These are phyloP conservation scores for Clarias macrocephalus DNA, from an alignment of 2,113 vertebrate genomes.

Conservation along the genomic window DNA sequence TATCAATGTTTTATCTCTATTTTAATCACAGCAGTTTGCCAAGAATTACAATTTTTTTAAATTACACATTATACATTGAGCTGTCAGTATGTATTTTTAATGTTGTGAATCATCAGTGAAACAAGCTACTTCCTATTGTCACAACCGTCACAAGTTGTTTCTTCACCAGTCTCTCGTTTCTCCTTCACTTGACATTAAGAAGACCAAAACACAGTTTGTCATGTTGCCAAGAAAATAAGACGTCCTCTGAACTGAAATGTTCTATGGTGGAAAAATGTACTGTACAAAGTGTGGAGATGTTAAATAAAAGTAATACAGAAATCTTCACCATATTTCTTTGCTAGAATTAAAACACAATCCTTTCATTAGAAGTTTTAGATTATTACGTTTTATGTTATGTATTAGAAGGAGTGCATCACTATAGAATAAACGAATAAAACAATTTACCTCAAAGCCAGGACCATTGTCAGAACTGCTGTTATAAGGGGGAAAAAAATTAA, in stretches of 20 bases:
- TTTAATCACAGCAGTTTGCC: background rate
- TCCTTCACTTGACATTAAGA: background rate
- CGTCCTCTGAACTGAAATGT: background rate
- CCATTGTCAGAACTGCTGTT: background rate
- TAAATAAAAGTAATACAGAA: background rate
- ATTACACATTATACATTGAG: background rate
- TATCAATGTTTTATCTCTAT: background rate
- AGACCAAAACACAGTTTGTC: background rate
- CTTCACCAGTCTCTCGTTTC: background rate
- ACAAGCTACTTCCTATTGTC: background rate
- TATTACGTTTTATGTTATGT: background rate
- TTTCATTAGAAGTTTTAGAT: background rate
- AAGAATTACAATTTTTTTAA: background rate
- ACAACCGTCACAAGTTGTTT: background rate
- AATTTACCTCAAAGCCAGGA: background rate
- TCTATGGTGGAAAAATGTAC: no score
- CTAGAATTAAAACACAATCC: background rate
- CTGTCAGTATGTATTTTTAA: background rate
- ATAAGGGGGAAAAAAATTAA: background rate
- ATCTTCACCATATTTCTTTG: background rate
- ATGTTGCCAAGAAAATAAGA: background rate
- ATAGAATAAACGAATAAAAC: background rate
- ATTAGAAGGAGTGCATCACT: background rate
- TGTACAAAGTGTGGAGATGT: background rate
- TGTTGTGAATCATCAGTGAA: background rate